A percentile compares a stretch with the other conserved stretches of the same genome.
Evolutionary conservation across 2,797 vertebrate species (phyloP).

Genomic region (Prionace glauca): DNA sequence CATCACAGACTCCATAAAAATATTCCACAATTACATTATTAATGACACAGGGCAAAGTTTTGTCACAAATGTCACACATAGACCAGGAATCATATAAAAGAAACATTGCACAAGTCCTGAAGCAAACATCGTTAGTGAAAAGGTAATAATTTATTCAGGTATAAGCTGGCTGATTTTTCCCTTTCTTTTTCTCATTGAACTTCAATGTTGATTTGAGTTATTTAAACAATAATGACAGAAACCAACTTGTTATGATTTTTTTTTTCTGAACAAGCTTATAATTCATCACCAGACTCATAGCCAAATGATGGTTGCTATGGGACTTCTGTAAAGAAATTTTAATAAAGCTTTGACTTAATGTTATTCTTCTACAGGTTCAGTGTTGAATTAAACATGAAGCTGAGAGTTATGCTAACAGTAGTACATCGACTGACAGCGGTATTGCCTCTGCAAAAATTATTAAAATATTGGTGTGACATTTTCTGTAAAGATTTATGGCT

Average conservation of each 20-base stretch:
- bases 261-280: constrained; percentile 23
- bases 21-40: neutral
- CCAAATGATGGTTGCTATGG: constrained; percentile 49
- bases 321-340: constrained; percentile 49
- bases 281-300: constrained; percentile 43
- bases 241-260: constrained; percentile 22
- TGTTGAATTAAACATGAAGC: constrained; percentile 52
- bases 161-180: neutral
- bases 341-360: constrained; percentile 51
- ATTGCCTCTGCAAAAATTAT: neutral
- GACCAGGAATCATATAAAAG: constrained; percentile 13
- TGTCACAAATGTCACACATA: neutral
- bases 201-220: neutral
- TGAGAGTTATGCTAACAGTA: constrained; percentile 42
- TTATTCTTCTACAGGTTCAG: constrained; percentile 44
- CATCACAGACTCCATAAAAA: neutral
- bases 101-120: constrained; percentile 16
- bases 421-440: constrained; percentile 38
- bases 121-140: constrained; percentile 7
- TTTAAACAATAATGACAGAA: constrained; percentile 21
- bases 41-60: constrained; percentile 5
- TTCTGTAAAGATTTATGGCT: constrained; percentile 40
- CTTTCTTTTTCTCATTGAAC: neutral
- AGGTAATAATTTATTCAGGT: constrained; percentile 29
- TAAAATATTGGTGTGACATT: constrained; percentile 41